Evolutionary conservation across 30 jellyfish, hydroid and myxozoan genomes (phyloP), one percentile per base, ranked within the genome.

Genomic region (Cassiopea xamachana): DNA sequence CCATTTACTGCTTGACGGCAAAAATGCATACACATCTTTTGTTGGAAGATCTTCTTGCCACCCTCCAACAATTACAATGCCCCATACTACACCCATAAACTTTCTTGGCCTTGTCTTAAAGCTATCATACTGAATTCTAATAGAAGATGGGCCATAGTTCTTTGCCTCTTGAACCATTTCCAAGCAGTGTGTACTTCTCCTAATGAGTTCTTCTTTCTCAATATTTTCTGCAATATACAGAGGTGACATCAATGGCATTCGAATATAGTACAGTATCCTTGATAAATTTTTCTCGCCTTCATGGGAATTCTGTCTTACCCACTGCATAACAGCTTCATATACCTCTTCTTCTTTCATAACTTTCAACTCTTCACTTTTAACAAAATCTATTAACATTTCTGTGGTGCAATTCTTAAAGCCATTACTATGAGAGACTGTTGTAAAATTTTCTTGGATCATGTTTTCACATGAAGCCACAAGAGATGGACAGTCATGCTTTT

Each of bases 281-380:
- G 85, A 76, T 39, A 91, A 77, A 75, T 91, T 86, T 75, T 61
- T 88, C 74, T 82, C 96, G 43, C 94, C 92, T 17, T 86, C 96
- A 50, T 72, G 74, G 10, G 84, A 79, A 85, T 94, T 93, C 48
- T 76, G 70, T 67, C 84, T 84, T 9, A 87, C 94, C 99, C 99
- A 95, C 7, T 58, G 73, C 89, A 95, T 77, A 16, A 91, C 98
- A 17, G 98, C 98, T 55, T 95, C 99, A 88, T 75, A 92, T 15
- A 91, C 99, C 73, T 95, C 99, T 74, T 95, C 99, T 88, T 95
- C 99, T 83, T 85, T 95, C 90, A 91, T 80, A 3, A 95, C 99
- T 61, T 89, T 82, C 82, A 95, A 87, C 60, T 95, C 98, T 83
- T 95, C 99, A 73, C 98, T 95, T 91, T 91, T 59, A 2, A 95